phyloP scores from a whole-genome alignment of 2,797 vertebrate genomes.

The Acanthurus lineatus region DNA sequence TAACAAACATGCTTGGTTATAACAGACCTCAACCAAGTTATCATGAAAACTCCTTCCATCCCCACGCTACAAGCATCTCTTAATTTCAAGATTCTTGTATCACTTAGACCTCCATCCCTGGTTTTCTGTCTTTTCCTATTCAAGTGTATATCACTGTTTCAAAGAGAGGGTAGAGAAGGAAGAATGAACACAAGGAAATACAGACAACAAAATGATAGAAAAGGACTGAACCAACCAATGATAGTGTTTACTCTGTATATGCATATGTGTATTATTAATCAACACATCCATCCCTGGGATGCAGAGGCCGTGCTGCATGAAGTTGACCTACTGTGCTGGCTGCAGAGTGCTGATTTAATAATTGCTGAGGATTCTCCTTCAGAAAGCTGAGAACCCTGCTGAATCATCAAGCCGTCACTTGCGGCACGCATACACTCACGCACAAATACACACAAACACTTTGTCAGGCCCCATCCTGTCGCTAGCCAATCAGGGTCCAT shows the following conservation, averaged over 20 bases:
- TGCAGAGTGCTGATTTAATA: conserved; percentile 64
- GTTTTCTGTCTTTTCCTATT: background rate
- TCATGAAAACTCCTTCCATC: conserved; percentile 5
- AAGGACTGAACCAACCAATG: background rate
- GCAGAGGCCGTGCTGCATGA: conserved; percentile 36
- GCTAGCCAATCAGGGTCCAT: conserved; percentile 62
- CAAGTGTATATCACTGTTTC: conserved; percentile 1
- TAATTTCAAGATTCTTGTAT: background rate
- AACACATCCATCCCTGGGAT: conserved; percentile 54
- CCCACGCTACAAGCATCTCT: conserved; percentile 6
- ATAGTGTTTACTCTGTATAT: background rate
- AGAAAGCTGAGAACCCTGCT: conserved; percentile 53
- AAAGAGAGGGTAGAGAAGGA: background rate
- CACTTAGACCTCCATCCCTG: background rate
- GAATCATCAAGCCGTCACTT: conserved; percentile 56
- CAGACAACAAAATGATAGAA: background rate
- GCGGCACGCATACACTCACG: too few species aligned
- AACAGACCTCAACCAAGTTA: conserved; percentile 24
- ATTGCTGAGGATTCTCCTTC: conserved; percentile 54
- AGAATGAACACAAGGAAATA: background rate
- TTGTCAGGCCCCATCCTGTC: conserved; percentile 16
- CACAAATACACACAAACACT: background rate
- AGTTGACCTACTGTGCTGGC: conserved; percentile 61
- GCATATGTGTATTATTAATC: conserved; percentile 42
- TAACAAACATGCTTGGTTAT: conserved; percentile 34